Base-by-base conservation (phyloP, 2,888 invertebrate genomes). In the Cabera pusaria region DNA sequence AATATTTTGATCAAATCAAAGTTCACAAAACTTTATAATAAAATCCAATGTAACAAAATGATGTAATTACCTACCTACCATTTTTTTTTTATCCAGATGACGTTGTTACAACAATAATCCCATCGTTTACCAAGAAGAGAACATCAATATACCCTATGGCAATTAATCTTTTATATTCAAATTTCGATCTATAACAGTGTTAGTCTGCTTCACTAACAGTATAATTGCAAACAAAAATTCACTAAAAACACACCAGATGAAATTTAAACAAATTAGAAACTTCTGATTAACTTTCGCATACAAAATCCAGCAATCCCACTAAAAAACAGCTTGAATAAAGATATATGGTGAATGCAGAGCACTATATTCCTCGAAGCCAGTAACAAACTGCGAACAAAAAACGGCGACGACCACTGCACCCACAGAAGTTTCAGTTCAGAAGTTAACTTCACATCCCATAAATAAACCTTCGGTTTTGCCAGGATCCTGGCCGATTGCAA, bases 381-480 rank as follows among this genome's bases (percentile, higher is more conserved):
- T 62, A 68, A 68, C 63, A 68, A 29, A 70, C 64, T 64, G 57
- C 53, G 59, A 69, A 72, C 73, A 80, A 83, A 81, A 82, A 82
- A 80, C 69, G 64, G 64, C 56, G 53, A 51, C 65, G 70, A 68
- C 76, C 71, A 61, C 65, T 78, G 78, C 80, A 77, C 69, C 77
- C 74, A 67, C 74, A 74, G 50, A 86, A 85, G 78, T 85, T 87
- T 75, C 58, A 70, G 76, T 75, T 75, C 69, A 66, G 65, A 81
- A 84, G 78, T 84, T 78, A 82, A 77, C 81, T 84, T 72, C 64
- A 67, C 62, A 61, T 63, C 68, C 80, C 82, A 88, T 87, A 88
- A 87, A 88, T 87, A 87, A 86, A 80, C 84, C 83, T 85, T 87
- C 79, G 84, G 87, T 86, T 87, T 86, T 82, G 82, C 81, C 59